Conservation (phyloP, 1,140 invertebrate genomes). For the Wasmannia auropunctata region DNA sequence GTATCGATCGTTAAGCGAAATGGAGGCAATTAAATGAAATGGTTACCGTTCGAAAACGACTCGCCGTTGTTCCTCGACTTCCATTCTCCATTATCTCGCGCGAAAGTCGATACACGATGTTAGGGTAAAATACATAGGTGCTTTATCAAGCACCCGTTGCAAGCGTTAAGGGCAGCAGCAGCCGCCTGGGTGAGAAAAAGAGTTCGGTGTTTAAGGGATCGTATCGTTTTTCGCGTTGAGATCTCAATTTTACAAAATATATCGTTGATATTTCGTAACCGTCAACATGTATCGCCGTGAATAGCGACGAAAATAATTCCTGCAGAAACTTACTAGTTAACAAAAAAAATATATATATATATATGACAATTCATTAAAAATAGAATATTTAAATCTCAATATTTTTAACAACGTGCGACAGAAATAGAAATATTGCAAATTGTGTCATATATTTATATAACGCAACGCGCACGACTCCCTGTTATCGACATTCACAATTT, state of each 20-base stretch:
- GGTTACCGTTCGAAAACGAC: slow-evolving; percentile 53
- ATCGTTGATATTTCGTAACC: neutral
- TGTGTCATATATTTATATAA: neutral
- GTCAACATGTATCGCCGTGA: neutral
- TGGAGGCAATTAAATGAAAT: slow-evolving; percentile 59
- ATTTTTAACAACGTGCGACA: slow-evolving; percentile 15
- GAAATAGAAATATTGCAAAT: slow-evolving; percentile 12
- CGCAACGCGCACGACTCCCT: neutral
- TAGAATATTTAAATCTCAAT: neutral
- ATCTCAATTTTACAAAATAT: neutral
- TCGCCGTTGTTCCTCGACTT: slow-evolving; percentile 43
- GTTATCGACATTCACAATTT: slow-evolving; percentile 41
- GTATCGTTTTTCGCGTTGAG: neutral
- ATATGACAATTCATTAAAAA: neutral
- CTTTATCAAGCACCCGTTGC: slow-evolving; percentile 42
- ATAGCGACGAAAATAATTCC: neutral
- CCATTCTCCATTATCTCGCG: slow-evolving; percentile 54
- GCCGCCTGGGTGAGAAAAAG: slow-evolving; percentile 10
- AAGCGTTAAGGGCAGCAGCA: slow-evolving; percentile 42
- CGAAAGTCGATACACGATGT: slow-evolving; percentile 56
- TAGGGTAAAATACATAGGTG: slow-evolving; percentile 54
- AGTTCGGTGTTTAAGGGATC: neutral
- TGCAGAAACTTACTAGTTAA: neutral
- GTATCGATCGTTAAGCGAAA: slow-evolving; percentile 55
- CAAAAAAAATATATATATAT: neutral